Percentiles rank a stretch among this genome's conserved stretches.
Conservation (phyloP, 2,888 invertebrate genomes). For the Pyrochroa serraticornis region DNA sequence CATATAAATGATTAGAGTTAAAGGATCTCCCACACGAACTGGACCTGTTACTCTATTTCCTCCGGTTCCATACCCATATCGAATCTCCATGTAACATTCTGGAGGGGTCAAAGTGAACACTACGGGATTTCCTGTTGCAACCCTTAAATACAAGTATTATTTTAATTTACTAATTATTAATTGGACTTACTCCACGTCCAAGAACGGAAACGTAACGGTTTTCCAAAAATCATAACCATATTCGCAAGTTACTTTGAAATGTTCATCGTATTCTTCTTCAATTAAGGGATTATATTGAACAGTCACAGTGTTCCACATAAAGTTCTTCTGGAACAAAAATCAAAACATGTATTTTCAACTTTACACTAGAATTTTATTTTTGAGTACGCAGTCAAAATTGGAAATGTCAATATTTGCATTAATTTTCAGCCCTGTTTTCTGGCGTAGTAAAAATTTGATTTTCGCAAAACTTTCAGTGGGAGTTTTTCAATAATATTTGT, state of each 20-base stretch:
- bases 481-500: too few species aligned
- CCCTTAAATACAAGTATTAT: conserved; percentile 63
- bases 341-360: background rate
- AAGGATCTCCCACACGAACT: conserved; percentile 89
- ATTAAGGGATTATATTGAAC: conserved; percentile 93
- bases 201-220: conserved; percentile 92
- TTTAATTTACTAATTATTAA: background rate
- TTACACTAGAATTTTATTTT: too few species aligned
- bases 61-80: conserved; percentile 86
- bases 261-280: conserved; percentile 93
- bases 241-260: conserved; percentile 94
- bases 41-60: conserved; percentile 88
- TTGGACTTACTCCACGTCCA: conserved; percentile 89
- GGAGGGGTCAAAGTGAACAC: conserved; percentile 92
- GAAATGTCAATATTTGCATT: too few species aligned
- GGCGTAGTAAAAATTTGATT: too few species aligned
- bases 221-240: conserved; percentile 97
- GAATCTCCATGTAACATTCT: conserved; percentile 95
- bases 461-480: too few species aligned
- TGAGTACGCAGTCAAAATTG: too few species aligned
- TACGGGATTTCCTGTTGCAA: conserved; percentile 92
- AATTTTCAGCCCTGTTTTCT: too few species aligned
- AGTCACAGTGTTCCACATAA: conserved; percentile 96
- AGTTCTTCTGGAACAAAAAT: conserved; percentile 73
- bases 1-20: conserved; percentile 93